These are phyloP conservation scores for Siniperca chuatsi DNA, from an alignment of 2,113 vertebrate species.

Conservation along the genomic window DNA sequence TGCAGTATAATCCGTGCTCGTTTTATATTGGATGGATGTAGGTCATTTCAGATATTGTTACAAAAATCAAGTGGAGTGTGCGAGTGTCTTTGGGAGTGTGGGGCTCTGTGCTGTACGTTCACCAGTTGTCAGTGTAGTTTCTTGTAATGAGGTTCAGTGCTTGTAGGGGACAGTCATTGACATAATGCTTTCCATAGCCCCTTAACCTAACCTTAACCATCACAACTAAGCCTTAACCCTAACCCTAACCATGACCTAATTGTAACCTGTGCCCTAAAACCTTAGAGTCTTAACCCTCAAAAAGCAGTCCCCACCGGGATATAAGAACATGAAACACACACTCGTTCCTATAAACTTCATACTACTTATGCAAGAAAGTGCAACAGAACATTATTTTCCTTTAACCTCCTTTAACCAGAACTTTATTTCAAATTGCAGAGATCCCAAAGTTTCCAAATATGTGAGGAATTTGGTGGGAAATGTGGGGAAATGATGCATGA, in stretches of 20 bases:
- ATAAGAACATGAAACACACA: neutral
- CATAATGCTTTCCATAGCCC: too few species aligned
- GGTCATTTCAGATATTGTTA: neutral
- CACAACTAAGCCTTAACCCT: too few species aligned
- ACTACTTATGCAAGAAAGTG: neutral
- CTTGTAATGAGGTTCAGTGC: neutral
- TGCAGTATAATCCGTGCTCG: neutral
- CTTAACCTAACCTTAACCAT: too few species aligned
- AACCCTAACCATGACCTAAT: too few species aligned
- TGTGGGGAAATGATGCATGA: neutral
- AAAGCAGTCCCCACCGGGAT: too few species aligned
- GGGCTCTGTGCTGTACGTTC: neutral
- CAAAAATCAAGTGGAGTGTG: neutral
- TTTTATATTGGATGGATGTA: too few species aligned
- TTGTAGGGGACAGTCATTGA: too few species aligned
- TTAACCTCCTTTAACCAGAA: too few species aligned
- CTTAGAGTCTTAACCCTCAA: too few species aligned
- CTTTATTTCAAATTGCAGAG: neutral
- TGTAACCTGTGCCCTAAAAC: too few species aligned
- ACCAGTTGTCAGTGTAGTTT: constrained; percentile 42
- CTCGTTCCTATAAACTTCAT: too few species aligned
- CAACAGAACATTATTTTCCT: neutral
- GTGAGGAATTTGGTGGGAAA: neutral
- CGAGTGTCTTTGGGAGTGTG: neutral
- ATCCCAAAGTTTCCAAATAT: too few species aligned